These are phyloP conservation scores for Pseudorasbora parva DNA, from an alignment of 2,113 vertebrate genomes.

Conservation along the genomic window DNA sequence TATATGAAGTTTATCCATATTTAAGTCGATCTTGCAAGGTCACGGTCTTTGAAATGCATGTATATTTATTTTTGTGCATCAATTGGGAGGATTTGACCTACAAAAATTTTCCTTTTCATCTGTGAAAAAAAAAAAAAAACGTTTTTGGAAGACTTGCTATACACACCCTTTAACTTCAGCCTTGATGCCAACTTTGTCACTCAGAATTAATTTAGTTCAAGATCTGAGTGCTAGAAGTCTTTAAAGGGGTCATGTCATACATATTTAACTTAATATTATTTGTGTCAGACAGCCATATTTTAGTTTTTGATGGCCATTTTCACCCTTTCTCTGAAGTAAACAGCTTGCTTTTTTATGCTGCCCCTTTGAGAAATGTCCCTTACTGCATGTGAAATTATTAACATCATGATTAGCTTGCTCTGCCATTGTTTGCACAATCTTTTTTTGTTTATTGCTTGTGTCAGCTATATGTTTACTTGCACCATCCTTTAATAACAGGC, in stretches of 20 bases:
- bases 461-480: neutral
- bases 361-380: neutral
- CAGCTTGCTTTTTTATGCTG: neutral
- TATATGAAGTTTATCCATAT: neutral
- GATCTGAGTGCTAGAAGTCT: neutral
- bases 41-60: slow-evolving; percentile 23
- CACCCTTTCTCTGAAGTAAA: neutral
- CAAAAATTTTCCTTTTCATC: neutral
- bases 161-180: neutral
- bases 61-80: slow-evolving; percentile 2
- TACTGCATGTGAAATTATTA: neutral
- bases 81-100: slow-evolving; percentile 9
- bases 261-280: slow-evolving; percentile 11
- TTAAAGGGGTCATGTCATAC: neutral
- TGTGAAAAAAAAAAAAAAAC: neutral
- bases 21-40: neutral
- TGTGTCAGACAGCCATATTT: neutral
- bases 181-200: neutral
- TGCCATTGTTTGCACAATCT: neutral
- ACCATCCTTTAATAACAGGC: neutral
- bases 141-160: neutral
- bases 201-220: neutral
- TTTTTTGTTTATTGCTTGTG: neutral
- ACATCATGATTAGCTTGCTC: neutral
- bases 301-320: neutral